Evolutionary conservation across 2,797 vertebrate genomes (phyloP).

Genomic region (Craterocephalus amniculus): DNA sequence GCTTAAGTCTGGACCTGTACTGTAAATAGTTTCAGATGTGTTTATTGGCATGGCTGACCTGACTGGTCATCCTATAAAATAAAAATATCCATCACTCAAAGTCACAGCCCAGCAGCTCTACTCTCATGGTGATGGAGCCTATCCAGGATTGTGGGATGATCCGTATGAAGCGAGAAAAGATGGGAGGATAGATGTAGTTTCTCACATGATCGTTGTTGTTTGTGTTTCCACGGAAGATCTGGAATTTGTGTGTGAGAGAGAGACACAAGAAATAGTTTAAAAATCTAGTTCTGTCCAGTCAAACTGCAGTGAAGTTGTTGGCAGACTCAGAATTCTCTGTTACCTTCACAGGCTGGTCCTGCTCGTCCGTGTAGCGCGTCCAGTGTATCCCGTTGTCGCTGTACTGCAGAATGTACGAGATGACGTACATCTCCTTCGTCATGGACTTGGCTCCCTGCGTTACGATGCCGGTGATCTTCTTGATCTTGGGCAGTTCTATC

Average conservation of each 20-base stretch:
- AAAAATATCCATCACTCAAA: slow-evolving; percentile 71
- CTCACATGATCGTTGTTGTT: slow-evolving; percentile 84
- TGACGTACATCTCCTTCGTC: slow-evolving; percentile 87
- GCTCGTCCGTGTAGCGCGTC: slow-evolving; percentile 84
- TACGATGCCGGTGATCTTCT: slow-evolving; percentile 92
- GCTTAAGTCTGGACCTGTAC: not conserved
- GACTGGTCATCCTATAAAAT: not conserved
- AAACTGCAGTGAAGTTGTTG: not conserved
- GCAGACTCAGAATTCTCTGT: not conserved
- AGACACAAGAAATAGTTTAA: not conserved
- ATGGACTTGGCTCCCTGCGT: slow-evolving; percentile 91
- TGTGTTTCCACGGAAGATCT: slow-evolving; percentile 90
- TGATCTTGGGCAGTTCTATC: slow-evolving; percentile 87
- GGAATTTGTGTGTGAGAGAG: slow-evolving; percentile 25
- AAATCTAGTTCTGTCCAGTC: not conserved
- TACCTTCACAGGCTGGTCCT: slow-evolving; percentile 85
- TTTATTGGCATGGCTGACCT: not conserved
- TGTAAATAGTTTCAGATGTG: not conserved
- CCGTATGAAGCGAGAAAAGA: slow-evolving; percentile 91
- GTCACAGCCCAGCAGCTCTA: slow-evolving; percentile 94
- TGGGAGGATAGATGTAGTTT: slow-evolving; percentile 92
- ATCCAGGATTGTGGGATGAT: slow-evolving; percentile 90
- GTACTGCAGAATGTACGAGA: slow-evolving; percentile 84
- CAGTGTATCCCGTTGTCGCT: slow-evolving; percentile 86
- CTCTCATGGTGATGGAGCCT: slow-evolving; percentile 87